Percentiles rank a stretch among this genome's conserved stretches.
Conservation (phyloP, 2,113 vertebrate genomes). For the Dromiciops gliroides region DNA sequence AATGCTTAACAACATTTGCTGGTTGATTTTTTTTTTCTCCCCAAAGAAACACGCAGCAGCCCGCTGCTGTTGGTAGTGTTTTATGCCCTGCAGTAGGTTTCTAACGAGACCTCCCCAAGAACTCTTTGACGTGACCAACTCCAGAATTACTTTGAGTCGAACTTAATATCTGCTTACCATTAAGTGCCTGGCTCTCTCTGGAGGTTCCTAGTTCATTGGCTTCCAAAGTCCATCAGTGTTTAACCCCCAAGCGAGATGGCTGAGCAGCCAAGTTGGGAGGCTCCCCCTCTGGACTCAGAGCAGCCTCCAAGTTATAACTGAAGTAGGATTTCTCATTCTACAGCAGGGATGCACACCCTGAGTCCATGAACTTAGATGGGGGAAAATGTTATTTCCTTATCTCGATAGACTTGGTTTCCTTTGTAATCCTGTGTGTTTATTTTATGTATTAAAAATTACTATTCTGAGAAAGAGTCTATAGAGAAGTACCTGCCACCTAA, state of each 20-base stretch:
- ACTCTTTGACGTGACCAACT: not conserved
- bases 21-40: slow-evolving; percentile 19
- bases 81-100: not conserved
- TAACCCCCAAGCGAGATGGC: not conserved
- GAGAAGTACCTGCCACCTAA: not conserved
- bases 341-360: not conserved
- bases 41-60: slow-evolving; percentile 42
- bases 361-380: not conserved
- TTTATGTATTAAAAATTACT: not conserved
- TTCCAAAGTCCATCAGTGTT: not conserved
- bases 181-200: not conserved
- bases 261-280: not conserved
- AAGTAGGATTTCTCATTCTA: not conserved
- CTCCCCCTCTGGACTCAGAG: slow-evolving; percentile 16
- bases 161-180: slow-evolving; percentile 16
- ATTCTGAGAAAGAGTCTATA: not conserved
- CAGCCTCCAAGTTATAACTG: not conserved
- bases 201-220: slow-evolving; percentile 57
- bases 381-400: no score
- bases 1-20: not conserved
- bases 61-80: slow-evolving; percentile 43
- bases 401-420: not conserved
- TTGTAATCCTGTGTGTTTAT: not conserved
- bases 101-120: not conserved
- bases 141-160: slow-evolving; percentile 40